phyloP scores from a whole-genome alignment of 1,140 invertebrate genomes.

The Drosophila nigrodunni region DNA sequence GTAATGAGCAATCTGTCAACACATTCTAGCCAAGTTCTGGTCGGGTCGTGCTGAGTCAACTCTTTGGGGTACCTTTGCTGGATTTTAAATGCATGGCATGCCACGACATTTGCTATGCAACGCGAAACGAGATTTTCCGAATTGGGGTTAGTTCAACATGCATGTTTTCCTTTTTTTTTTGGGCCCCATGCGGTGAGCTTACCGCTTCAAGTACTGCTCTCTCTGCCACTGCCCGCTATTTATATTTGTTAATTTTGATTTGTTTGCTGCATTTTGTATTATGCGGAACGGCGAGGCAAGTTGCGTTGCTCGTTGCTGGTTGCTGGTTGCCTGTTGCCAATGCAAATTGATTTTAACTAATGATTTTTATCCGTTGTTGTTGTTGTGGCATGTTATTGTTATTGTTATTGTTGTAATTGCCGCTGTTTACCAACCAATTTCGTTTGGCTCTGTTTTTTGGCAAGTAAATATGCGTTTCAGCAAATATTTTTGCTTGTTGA shows the following conservation, averaged over 20 bases:
- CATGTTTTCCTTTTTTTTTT: conserved; percentile 16
- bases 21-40: neutral
- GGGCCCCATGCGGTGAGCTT: conserved; percentile 24
- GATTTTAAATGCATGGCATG: conserved; percentile 62
- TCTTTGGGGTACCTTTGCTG: neutral
- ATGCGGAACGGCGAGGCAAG: conserved; percentile 16
- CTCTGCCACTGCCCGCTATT: conserved; percentile 16
- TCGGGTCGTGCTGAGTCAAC: neutral
- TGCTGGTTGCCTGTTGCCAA: conserved; percentile 14
- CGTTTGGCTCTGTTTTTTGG: conserved; percentile 61
- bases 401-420: conserved; percentile 44
- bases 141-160: conserved; percentile 25
- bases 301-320: neutral
- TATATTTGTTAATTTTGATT: conserved; percentile 77
- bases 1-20: conserved; percentile 46
- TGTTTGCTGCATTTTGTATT: conserved; percentile 67
- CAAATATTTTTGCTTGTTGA: conserved; percentile 74
- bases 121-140: conserved; percentile 1
- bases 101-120: conserved; percentile 43
- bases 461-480: conserved; percentile 75
- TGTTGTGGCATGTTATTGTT: conserved; percentile 16
- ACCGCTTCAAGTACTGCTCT: neutral
- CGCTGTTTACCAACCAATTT: conserved; percentile 76
- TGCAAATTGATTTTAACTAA: conserved; percentile 72
- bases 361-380: conserved; percentile 33